phyloP scores from a whole-genome alignment of 2,888 invertebrate species.

The Oligia fasciuncula region DNA sequence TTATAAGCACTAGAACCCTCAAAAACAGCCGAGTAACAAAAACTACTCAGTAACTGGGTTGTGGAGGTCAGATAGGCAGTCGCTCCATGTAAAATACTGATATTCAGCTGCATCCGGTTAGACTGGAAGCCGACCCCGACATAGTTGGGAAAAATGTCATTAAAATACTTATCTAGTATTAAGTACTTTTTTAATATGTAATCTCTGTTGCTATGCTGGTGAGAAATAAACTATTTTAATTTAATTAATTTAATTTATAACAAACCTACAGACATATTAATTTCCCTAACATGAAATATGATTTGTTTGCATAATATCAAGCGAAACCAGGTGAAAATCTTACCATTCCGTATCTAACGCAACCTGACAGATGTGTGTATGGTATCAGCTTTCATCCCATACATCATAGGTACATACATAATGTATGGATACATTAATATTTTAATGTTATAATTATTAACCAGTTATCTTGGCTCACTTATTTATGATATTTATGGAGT shows the following conservation, averaged over 20 bases:
- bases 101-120: too few species aligned
- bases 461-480: constrained; percentile 49
- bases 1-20: too few species aligned
- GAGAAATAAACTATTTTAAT: too few species aligned
- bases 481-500: constrained; percentile 52
- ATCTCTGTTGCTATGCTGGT: too few species aligned
- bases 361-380: constrained; percentile 38
- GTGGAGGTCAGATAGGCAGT: too few species aligned
- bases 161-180: too few species aligned
- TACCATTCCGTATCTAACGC: constrained; percentile 34
- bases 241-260: not conserved
- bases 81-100: too few species aligned
- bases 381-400: constrained; percentile 62
- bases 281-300: constrained; percentile 14
- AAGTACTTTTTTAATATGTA: too few species aligned
- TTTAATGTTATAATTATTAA: constrained; percentile 67
- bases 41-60: too few species aligned
- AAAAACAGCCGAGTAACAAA: too few species aligned
- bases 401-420: constrained; percentile 55
- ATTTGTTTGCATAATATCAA: constrained; percentile 44
- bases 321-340: constrained; percentile 53
- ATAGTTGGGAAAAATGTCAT: too few species aligned
- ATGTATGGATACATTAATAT: constrained; percentile 66
- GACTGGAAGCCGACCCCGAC: too few species aligned
- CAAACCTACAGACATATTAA: not conserved